Conservation (phyloP, 1,140 invertebrate species). For the Penaeus japonicus region DNA sequence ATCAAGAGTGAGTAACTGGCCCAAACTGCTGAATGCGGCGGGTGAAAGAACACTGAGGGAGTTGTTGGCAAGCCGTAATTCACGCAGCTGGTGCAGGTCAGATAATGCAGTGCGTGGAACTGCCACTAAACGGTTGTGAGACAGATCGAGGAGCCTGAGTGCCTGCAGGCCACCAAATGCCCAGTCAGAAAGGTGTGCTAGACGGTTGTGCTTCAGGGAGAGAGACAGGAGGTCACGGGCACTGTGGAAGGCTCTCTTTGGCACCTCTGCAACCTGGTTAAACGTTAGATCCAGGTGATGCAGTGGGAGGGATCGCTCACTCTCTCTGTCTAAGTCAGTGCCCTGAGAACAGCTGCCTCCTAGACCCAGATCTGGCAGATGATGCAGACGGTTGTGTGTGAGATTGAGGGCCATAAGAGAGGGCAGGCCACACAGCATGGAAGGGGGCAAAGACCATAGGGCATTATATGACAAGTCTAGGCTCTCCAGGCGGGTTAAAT, state of each 20-base stretch:
- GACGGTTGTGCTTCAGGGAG: slow-evolving; percentile 51
- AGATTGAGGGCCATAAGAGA: slow-evolving; percentile 84
- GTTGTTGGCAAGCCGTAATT: slow-evolving; percentile 74
- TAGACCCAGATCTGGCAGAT: slow-evolving; percentile 77
- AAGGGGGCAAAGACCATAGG: slow-evolving; percentile 84
- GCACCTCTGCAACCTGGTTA: slow-evolving; percentile 82
- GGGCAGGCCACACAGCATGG: slow-evolving; percentile 78
- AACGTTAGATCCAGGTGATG: slow-evolving; percentile 80
- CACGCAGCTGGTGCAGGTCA: slow-evolving; percentile 66
- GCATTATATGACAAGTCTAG: slow-evolving; percentile 89
- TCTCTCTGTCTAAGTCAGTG: neutral
- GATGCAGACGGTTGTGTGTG: slow-evolving; percentile 79
- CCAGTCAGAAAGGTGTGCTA: slow-evolving; percentile 57
- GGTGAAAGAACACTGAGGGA: slow-evolving; percentile 76
- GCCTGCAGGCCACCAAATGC: slow-evolving; percentile 41
- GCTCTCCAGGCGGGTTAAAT: slow-evolving; percentile 43
- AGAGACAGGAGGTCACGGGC: slow-evolving; percentile 72
- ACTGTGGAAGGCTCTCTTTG: slow-evolving; percentile 71
- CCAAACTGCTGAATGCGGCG: slow-evolving; percentile 81
- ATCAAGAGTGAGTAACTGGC: slow-evolving; percentile 77
- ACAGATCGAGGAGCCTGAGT: slow-evolving; percentile 73
- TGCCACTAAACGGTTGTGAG: slow-evolving; percentile 82
- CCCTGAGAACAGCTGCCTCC: slow-evolving; percentile 56
- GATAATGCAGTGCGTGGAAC: slow-evolving; percentile 78
- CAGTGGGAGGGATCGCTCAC: slow-evolving; percentile 63